phyloP scores from a whole-genome alignment of 2,888 invertebrate genomes.

The Tupiocoris notatus region DNA sequence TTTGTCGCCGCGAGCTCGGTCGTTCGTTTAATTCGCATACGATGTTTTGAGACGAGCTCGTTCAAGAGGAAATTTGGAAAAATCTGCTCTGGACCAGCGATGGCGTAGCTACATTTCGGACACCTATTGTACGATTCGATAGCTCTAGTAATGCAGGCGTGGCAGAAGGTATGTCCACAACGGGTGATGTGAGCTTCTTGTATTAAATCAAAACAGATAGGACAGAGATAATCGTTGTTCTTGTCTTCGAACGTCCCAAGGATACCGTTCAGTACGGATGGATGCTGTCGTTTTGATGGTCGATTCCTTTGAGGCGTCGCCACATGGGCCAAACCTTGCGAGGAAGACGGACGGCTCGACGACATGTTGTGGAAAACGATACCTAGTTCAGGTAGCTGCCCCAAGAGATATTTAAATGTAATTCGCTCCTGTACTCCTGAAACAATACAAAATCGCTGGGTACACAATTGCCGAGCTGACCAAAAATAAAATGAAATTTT shows the following conservation, averaged over 20 bases:
- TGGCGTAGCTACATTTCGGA: conserved; percentile 76
- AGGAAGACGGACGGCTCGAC: conserved; percentile 55
- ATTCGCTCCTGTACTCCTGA: conserved; percentile 56
- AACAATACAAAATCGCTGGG: conserved; percentile 55
- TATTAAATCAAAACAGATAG: conserved; percentile 85
- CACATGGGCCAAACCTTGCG: conserved; percentile 54
- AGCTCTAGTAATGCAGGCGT: conserved; percentile 70
- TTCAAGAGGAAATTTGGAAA: conserved; percentile 85
- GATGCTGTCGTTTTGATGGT: conserved; percentile 57
- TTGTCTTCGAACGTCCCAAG: conserved; percentile 67
- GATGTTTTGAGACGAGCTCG: conserved; percentile 73
- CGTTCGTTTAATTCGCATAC: conserved; percentile 52
- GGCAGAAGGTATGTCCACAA: conserved; percentile 91
- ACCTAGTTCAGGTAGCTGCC: conserved; percentile 51
- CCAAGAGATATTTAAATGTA: conserved; percentile 4
- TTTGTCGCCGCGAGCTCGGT: conserved; percentile 50
- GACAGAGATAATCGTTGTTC: conserved; percentile 67
- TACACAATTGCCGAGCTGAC: conserved; percentile 35
- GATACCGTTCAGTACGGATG: conserved; percentile 62
- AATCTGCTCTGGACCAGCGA: conserved; percentile 69
- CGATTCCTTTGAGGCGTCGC: conserved; percentile 55
- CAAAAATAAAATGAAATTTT: conserved; percentile 45
- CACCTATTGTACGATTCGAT: conserved; percentile 69
- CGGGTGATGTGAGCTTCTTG: conserved; percentile 87
- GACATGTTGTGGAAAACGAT: conserved; percentile 51